Evolutionary conservation across 2,888 invertebrate species (phyloP), one percentile per base, ranked within the genome.

Genomic region (Ormyrus rosae): DNA sequence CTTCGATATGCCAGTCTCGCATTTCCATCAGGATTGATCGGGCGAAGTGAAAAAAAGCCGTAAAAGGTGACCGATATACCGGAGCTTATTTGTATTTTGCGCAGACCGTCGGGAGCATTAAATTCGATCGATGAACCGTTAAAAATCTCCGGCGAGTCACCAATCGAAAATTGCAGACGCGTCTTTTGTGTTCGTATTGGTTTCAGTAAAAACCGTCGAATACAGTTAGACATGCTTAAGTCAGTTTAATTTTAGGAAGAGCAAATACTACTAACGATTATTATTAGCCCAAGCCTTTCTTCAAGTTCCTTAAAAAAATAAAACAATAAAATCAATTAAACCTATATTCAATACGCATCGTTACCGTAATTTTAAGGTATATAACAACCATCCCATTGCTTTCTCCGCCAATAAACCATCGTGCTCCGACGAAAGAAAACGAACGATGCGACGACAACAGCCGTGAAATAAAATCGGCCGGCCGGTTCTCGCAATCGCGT

Each of bases 71-170:
- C 19, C 19, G 19, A 19, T 19, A 19, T 19, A 19, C 19, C 9
- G 51, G 13, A 67, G 8, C 6, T n/a, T 9, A 56, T 56, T n/a
- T 10, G 56, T 56, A 6, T 10, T n/a, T 10, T n/a, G 19, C 19
- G 19, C 13, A 19, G 10, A n/a, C 9, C n/a, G 8, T 6, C 56
- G 11, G 10, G 10, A 0, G 56, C n/a, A n/a, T n/a, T n/a, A 56
- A n/a, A 56, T 5, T 7, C 60, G 5, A 60, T 68, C 67, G 19
- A 34, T 8, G 65, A 13, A 65, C 51, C 65, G 51, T 67, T 67
- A 67, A 67, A 11, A 13, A 45, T 11, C n/a, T 13, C 4, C 11
- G 13, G 13, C n/a, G 50, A 56, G 11, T 11, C 6, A 56, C 1
- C n/a, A 11, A 56, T n/a, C 10, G 13, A 60, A 60, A 60, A 13